Conservation (phyloP, 2,113 vertebrate species). For the Probosciger aterrimus region DNA sequence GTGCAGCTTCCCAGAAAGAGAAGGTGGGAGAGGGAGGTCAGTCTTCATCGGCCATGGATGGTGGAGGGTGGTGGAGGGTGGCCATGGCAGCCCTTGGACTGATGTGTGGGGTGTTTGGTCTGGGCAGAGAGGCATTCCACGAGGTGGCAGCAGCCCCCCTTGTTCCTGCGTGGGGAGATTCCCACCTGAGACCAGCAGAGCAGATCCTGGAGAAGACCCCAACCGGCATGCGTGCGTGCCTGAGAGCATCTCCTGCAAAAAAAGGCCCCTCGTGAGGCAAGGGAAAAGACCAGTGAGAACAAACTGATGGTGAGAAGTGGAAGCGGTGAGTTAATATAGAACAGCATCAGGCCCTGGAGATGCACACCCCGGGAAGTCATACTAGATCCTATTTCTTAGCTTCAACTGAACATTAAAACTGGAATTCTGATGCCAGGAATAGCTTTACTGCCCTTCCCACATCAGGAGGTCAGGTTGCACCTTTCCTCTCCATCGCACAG, state of each 20-base stretch:
- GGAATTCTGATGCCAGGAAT: not conserved
- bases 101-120: not conserved
- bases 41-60: fast-evolving
- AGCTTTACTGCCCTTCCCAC: not conserved
- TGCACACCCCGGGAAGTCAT: not conserved
- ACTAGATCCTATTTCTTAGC: not conserved
- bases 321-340: fast-evolving
- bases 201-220: not conserved
- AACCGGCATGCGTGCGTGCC: not conserved
- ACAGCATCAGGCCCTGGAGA: not conserved
- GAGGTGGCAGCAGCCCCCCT: conserved; percentile 53
- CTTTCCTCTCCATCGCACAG: not conserved
- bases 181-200: fast-evolving
- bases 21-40: fast-evolving
- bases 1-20: not conserved
- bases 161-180: not conserved
- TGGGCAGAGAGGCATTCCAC: not conserved
- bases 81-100: not conserved
- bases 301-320: fast-evolving
- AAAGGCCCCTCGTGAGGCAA: not conserved
- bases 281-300: not conserved
- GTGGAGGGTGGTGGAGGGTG: not conserved
- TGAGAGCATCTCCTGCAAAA: not conserved
- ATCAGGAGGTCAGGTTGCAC: fast-evolving
- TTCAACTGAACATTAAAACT: not conserved